Evolutionary conservation across 2,888 invertebrate species (phyloP).

Genomic region (Priocnemis perturbator): DNA sequence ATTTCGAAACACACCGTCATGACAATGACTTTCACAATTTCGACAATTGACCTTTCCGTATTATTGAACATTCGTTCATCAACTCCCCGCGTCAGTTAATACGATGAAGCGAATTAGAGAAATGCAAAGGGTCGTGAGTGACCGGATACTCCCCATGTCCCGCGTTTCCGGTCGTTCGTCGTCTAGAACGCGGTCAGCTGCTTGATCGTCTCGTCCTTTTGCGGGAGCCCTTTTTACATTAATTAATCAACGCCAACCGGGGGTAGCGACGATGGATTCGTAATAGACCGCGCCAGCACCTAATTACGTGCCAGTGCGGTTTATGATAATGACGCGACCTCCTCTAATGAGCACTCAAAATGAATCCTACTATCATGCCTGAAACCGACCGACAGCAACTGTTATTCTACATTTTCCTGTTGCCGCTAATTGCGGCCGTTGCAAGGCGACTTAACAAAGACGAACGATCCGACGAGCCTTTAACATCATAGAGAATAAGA

Average conservation of each 20-base stretch:
- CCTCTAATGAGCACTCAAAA: conserved; percentile 41
- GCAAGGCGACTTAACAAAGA: not conserved
- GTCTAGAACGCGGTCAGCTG: not conserved
- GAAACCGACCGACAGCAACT: conserved; percentile 19
- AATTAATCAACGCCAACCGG: conserved; percentile 37
- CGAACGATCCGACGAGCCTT: too few species aligned
- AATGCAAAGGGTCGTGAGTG: not conserved
- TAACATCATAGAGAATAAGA: not conserved
- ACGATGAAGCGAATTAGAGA: not conserved
- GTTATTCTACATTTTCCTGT: conserved; percentile 6
- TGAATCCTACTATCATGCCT: conserved; percentile 19
- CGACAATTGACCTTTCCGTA: too few species aligned
- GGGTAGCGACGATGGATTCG: conserved; percentile 10
- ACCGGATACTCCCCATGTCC: conserved; percentile 16
- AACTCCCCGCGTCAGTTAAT: too few species aligned
- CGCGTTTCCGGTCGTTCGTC: conserved; percentile 26
- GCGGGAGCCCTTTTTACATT: conserved; percentile 18
- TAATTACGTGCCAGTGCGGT: conserved; percentile 38
- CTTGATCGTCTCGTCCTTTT: conserved; percentile 26
- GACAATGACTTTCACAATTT: too few species aligned
- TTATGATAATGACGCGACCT: conserved; percentile 27
- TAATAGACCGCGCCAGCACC: conserved; percentile 17
- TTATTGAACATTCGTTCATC: too few species aligned
- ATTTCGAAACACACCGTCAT: too few species aligned
- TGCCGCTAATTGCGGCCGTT: conserved; percentile 21